These are phyloP conservation scores for Celastrina argiolus DNA, from an alignment of 2,888 invertebrate genomes.

Conservation along the genomic window DNA sequence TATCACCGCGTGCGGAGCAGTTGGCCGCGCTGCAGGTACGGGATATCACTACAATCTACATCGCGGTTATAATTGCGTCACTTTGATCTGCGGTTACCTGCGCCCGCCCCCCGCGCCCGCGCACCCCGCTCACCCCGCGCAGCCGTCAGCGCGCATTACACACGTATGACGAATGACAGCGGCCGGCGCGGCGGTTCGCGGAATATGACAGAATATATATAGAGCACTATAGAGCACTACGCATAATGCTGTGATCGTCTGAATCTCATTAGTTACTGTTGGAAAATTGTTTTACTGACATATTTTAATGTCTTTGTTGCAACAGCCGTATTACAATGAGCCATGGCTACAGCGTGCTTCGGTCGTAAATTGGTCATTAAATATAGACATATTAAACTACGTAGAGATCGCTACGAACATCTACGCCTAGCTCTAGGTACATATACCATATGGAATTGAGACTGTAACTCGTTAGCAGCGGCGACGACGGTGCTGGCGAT, in stretches of 20 bases:
- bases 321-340: too few relatives aligned
- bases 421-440: not conserved
- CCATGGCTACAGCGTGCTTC: too few relatives aligned
- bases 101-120: not conserved
- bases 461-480: constrained; percentile 35
- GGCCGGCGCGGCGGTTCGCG: not conserved
- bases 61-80: not conserved
- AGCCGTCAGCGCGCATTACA: not conserved
- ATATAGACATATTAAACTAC: not conserved
- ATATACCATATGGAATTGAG: constrained; percentile 33
- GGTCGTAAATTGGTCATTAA: too few relatives aligned
- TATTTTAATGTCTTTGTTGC: too few relatives aligned
- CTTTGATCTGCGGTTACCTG: not conserved
- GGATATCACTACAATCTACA: not conserved
- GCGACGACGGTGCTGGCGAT: constrained; percentile 35
- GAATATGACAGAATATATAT: not conserved
- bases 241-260: not conserved
- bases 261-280: not conserved
- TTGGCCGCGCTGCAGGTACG: not conserved
- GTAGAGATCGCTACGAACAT: not conserved
- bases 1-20: not conserved
- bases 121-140: too few relatives aligned
- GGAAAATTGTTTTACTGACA: not conserved
- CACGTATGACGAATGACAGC: not conserved
- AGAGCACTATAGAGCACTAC: constrained; percentile 2